A percentile compares a stretch with the other conserved stretches of the same genome.
phyloP scores from a whole-genome alignment of 2,113 vertebrate species.

The Cromileptes altivelis region DNA sequence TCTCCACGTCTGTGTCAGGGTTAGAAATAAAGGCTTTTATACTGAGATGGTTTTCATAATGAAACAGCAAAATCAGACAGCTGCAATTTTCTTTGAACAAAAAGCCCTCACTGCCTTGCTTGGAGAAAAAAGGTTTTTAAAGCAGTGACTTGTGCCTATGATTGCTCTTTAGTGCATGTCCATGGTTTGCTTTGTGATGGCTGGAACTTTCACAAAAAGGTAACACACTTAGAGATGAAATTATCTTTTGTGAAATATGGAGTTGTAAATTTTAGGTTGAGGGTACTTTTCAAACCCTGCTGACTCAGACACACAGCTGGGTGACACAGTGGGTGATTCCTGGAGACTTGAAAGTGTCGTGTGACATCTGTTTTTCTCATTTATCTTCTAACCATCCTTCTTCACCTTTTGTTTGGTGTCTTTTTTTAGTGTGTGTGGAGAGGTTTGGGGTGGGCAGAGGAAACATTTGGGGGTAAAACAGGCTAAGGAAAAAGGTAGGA shows the following conservation, averaged over 20 bases:
- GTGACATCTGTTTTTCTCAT: constrained; percentile 61
- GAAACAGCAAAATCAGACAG: constrained; percentile 23
- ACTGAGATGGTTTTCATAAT: neutral
- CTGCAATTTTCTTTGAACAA: constrained; percentile 4
- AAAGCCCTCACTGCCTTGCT: neutral
- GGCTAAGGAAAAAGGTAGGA: neutral
- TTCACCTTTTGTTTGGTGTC: constrained; percentile 41
- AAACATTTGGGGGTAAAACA: constrained; percentile 3
- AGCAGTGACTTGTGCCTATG: neutral
- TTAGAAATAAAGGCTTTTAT: neutral
- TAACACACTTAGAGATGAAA: neutral
- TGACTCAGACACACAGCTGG: constrained; percentile 35
- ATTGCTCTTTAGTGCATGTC: neutral
- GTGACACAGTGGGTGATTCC: constrained; percentile 19
- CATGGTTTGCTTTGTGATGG: neutral
- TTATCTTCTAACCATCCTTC: constrained; percentile 19
- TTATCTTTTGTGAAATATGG: neutral
- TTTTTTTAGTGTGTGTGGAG: constrained; percentile 25
- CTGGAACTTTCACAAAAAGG: neutral
- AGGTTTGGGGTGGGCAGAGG: neutral
- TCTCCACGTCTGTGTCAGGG: neutral
- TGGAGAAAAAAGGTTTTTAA: neutral
- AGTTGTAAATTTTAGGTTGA: neutral
- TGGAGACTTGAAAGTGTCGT: constrained; percentile 19
- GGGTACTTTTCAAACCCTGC: neutral